phyloP scores from a whole-genome alignment of 2,113 vertebrate genomes.

The Notarius quadriscutis region DNA sequence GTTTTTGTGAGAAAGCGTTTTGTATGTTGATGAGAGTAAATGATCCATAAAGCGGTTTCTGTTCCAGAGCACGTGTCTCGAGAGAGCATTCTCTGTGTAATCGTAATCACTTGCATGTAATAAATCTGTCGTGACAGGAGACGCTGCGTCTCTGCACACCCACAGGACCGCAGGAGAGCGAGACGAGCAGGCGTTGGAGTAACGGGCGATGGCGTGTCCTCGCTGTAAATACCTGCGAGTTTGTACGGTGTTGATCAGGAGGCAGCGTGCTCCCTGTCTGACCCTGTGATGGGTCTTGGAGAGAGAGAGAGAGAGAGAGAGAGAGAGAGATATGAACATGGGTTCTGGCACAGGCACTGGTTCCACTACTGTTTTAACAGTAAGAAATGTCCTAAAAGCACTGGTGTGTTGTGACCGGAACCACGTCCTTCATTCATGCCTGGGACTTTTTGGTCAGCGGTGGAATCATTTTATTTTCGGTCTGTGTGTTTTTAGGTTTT shows the following conservation, averaged over 20 bases:
- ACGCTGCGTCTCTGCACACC: conserved; percentile 30
- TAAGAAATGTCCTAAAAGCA: not conserved
- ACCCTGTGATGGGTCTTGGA: not conserved
- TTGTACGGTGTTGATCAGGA: conserved; percentile 24
- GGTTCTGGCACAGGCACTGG: conserved; percentile 18
- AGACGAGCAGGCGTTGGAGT: not conserved
- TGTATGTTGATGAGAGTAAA: conserved; percentile 22
- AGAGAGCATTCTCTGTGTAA: not conserved
- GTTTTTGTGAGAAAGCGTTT: conserved; percentile 9
- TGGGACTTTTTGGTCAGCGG: not conserved
- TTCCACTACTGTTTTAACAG: not conserved
- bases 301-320: not conserved
- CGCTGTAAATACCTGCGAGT: conserved; percentile 30
- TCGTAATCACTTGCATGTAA: conserved; percentile 10
- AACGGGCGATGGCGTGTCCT: not conserved
- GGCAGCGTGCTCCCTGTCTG: not conserved
- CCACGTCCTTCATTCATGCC: not conserved
- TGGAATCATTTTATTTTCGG: too few relatives aligned
- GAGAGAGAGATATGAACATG: conserved; percentile 12
- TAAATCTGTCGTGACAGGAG: conserved; percentile 10
- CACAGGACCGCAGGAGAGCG: conserved; percentile 18
- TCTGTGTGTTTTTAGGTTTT: conserved; percentile 21
- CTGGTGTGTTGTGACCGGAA: not conserved
- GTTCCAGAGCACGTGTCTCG: conserved; percentile 22
- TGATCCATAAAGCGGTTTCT: conserved; percentile 15